Conservation (phyloP, 2,797 vertebrate species). For the Erpetoichthys calabaricus region DNA sequence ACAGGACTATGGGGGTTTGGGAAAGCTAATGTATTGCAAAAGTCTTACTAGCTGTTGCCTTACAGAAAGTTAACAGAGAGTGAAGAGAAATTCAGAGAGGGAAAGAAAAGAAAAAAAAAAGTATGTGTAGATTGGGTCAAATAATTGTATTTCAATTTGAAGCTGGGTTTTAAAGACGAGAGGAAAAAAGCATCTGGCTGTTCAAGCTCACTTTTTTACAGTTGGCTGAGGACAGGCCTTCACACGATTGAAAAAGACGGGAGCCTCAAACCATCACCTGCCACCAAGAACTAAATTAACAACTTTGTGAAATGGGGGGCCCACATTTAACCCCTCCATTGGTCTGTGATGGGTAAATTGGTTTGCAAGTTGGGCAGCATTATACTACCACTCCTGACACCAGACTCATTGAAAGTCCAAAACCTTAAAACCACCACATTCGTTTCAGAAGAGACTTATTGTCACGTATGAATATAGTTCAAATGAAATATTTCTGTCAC, state of each 20-base stretch:
- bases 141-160: constrained; percentile 48
- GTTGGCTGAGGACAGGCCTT: constrained; percentile 27
- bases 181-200: constrained; percentile 37
- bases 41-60: background rate
- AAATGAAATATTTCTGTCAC: too few species aligned
- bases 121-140: constrained; percentile 32
- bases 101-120: constrained; percentile 23
- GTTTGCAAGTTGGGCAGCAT: too few species aligned
- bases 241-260: constrained; percentile 9
- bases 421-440: too few species aligned
- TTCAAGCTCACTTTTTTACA: constrained; percentile 45
- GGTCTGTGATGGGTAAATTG: background rate
- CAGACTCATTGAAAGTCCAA: too few species aligned
- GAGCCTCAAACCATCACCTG: constrained; percentile 6
- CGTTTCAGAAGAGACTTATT: too few species aligned
- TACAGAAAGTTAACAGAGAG: background rate
- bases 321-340: constrained; percentile 9
- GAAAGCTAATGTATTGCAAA: background rate
- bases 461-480: too few species aligned
- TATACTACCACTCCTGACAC: too few species aligned
- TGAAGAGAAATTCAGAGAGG: constrained; percentile 19
- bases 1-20: background rate
- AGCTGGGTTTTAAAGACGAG: constrained; percentile 41
- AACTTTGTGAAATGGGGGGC: constrained; percentile 8
- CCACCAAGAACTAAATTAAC: constrained; percentile 15